Evolutionary conservation across 2,797 vertebrate genomes (phyloP), one percentile per base, ranked within the genome.

Genomic region (Enteromius argenteus): DNA sequence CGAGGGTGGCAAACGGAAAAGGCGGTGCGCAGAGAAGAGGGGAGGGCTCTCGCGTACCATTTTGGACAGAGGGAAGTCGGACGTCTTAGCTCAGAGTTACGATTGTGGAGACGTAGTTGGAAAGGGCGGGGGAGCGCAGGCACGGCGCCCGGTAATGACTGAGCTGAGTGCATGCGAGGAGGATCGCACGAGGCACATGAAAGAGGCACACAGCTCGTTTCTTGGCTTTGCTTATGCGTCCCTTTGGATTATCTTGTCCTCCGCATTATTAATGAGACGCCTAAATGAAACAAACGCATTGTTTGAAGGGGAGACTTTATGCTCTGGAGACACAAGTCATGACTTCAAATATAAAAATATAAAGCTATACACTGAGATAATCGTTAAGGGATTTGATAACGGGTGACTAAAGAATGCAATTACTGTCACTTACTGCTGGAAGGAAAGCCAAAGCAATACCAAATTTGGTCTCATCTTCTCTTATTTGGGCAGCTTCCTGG

Each of bases 1-100:
- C 92, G 95, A 92, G 93, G 95, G 94, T 92, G 94, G 91, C 73
- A 86, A 91, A 89, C 93, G 93, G 93, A 93, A 94, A 92, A 89
- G 94, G 93, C 89, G 93, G 94, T 69, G 71, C 58, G 13, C 56
- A 68, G 69, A 62, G 30, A 35, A 2, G 44, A 79, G 86, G 72
- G 88, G 84, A 53, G 82, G 83, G 83, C 19, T 80, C 84, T 81
- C 78, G 82, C 86, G 86, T 81, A 91, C 91, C 91, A 93, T 93
- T 92, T 94, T 94, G 92, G 87, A 85, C 84, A 90, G 90, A 89
- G 86, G 91, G 93, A 91, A 93, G 91, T 92, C 86, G 84, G 89
- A 90, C 91, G 88, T 89, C 84, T 92, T 86, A 78, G 85, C 81
- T 88, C 62, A 53, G 83, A 86, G 35, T 76, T 84, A 91, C 92